These are phyloP conservation scores for Micromesistius poutassou DNA, from an alignment of 2,797 vertebrate species.

Conservation along the genomic window DNA sequence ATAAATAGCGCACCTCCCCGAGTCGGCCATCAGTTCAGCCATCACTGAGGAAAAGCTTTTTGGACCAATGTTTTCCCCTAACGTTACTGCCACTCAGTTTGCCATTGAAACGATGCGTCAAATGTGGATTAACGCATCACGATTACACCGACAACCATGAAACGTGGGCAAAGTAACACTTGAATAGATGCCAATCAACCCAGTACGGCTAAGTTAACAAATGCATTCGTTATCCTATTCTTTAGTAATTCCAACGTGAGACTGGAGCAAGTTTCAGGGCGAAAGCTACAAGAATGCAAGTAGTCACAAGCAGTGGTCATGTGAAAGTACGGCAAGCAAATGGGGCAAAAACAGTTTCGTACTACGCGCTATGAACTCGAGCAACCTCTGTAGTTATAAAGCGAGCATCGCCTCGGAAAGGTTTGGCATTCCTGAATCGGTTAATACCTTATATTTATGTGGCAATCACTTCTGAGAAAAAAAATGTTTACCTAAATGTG, in stretches of 20 bases:
- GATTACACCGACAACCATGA: background rate
- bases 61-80: background rate
- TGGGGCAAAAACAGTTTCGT: slow-evolving; percentile 52
- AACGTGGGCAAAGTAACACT: background rate
- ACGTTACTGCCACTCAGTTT: background rate
- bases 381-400: background rate
- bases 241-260: background rate
- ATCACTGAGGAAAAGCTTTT: slow-evolving; percentile 30
- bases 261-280: background rate
- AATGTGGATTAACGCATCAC: background rate
- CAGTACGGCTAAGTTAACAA: background rate
- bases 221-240: background rate
- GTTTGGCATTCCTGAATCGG: no score
- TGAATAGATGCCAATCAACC: background rate
- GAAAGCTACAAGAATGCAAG: slow-evolving; percentile 59
- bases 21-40: slow-evolving; percentile 51
- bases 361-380: background rate
- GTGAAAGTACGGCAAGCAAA: slow-evolving; percentile 63
- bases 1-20: slow-evolving; percentile 39
- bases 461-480: no score
- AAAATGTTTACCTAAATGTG: background rate
- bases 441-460: background rate
- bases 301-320: slow-evolving; percentile 76
- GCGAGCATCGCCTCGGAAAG: no score
- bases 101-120: background rate